phyloP scores from a whole-genome alignment of 1,140 invertebrate species.

The Thereuonema tuberculata region DNA sequence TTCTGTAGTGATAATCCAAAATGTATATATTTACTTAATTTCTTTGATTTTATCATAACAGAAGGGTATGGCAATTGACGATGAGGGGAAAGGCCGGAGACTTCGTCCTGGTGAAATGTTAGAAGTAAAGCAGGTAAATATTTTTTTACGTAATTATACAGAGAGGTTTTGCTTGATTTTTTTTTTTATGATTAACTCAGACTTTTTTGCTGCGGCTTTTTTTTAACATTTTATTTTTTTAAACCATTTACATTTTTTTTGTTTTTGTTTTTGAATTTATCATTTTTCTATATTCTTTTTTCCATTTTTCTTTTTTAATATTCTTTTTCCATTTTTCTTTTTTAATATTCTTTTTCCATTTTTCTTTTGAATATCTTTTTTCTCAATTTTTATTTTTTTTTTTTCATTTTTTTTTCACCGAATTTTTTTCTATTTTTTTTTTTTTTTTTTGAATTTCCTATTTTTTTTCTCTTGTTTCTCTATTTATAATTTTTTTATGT shows the following conservation, averaged over 20 bases:
- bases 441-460: background rate
- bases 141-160: background rate
- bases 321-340: slow-evolving; percentile 10
- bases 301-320: slow-evolving; percentile 9
- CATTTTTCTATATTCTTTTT: slow-evolving; percentile 7
- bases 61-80: slow-evolving; percentile 24
- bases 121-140: slow-evolving; percentile 21
- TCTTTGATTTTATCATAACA: too few species aligned
- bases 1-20: too few species aligned
- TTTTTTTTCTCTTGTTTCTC: background rate
- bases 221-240: too few species aligned
- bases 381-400: slow-evolving; percentile 9
- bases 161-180: background rate
- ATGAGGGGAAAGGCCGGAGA: slow-evolving; percentile 22
- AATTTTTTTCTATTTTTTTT: background rate
- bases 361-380: slow-evolving; percentile 15
- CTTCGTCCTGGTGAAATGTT: slow-evolving; percentile 26
- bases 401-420: background rate
- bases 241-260: too few species aligned
- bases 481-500: background rate
- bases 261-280: too few species aligned
- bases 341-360: slow-evolving; percentile 11
- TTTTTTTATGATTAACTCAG: background rate
- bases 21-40: too few species aligned
- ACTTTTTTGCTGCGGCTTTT: background rate